These are phyloP conservation scores for Lordiphosa mommai DNA, from an alignment of 1,140 invertebrate species.

Conservation along the genomic window DNA sequence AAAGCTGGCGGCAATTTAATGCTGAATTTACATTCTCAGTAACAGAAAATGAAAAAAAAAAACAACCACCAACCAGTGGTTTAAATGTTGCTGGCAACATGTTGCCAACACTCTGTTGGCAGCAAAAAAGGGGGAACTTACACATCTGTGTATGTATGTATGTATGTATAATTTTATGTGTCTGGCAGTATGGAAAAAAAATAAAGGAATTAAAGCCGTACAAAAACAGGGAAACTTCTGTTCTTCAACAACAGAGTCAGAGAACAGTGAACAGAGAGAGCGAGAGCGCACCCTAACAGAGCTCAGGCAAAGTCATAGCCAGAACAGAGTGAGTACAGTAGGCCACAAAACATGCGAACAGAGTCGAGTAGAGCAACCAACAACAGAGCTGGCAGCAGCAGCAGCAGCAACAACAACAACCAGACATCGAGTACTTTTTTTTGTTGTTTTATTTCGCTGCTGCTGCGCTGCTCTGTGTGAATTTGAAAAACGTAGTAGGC, in stretches of 20 bases:
- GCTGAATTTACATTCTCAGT: constrained; percentile 1
- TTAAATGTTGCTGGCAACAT: constrained; percentile 33
- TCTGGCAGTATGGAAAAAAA: constrained; percentile 17
- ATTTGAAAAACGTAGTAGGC: constrained; percentile 41
- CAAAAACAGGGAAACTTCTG: constrained; percentile 46
- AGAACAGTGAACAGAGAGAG: constrained; percentile 13
- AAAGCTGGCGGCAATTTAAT: constrained; percentile 2
- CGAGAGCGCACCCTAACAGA: constrained; percentile 35
- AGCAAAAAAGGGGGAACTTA: constrained; percentile 12
- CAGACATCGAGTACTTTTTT: constrained; percentile 14
- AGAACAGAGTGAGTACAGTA: constrained; percentile 59
- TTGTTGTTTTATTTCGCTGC: constrained; percentile 12
- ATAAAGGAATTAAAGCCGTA: constrained; percentile 58
- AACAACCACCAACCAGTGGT: constrained; percentile 12
- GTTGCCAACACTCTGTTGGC: constrained; percentile 13
- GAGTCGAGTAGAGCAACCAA: constrained; percentile 35
- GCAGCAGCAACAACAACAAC: constrained; percentile 16
- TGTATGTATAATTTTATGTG: constrained; percentile 7
- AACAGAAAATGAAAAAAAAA: constrained; percentile 5
- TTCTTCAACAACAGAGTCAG: constrained; percentile 11
- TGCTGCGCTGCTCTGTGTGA: constrained; percentile 22
- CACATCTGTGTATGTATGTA: constrained; percentile 1
- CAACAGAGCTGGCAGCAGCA: constrained; percentile 24
- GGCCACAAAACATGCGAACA: constrained; percentile 74
- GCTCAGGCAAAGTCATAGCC: constrained; percentile 36